Percentiles rank a stretch among this genome's conserved stretches.
phyloP scores from a whole-genome alignment of 2,888 invertebrate genomes.

The Drosophila borborema region DNA sequence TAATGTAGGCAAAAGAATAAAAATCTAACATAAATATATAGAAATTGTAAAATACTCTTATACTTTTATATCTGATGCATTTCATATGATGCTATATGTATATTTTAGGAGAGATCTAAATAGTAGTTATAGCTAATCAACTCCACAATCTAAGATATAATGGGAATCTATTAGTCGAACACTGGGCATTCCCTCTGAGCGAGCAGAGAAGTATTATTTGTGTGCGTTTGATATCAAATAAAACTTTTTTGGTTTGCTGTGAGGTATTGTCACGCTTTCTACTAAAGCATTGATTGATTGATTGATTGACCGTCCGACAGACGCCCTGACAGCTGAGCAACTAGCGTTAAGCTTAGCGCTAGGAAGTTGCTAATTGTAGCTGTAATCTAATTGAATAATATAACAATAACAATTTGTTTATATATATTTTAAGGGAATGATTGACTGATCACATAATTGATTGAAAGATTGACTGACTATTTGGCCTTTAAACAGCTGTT shows the following conservation, averaged over 20 bases:
- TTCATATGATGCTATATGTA: too few species aligned
- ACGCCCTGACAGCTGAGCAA: not conserved
- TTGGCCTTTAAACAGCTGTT: not conserved
- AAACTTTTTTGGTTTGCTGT: slow-evolving; percentile 40
- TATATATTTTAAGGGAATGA: not conserved
- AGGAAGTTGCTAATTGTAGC: not conserved
- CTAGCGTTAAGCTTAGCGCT: not conserved
- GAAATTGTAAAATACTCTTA: not conserved
- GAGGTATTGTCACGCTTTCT: slow-evolving; percentile 21
- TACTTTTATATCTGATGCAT: not conserved
- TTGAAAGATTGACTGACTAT: not conserved
- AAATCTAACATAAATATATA: not conserved
- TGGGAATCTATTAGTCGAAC: not conserved
- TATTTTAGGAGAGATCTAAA: too few species aligned
- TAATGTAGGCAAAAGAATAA: not conserved
- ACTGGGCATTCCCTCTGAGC: slow-evolving; percentile 36
- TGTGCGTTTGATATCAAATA: slow-evolving; percentile 32
- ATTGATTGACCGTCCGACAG: not conserved
- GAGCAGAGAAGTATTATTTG: slow-evolving; percentile 46
- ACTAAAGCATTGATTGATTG: not conserved
- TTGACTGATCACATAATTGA: not conserved
- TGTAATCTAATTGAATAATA: not conserved
- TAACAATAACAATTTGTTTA: too few species aligned
- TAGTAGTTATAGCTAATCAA: not conserved
- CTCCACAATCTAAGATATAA: not conserved